Evolutionary conservation across 2,888 invertebrate species (phyloP), one percentile per base, ranked within the genome.

Genomic region (Noctua janthe): DNA sequence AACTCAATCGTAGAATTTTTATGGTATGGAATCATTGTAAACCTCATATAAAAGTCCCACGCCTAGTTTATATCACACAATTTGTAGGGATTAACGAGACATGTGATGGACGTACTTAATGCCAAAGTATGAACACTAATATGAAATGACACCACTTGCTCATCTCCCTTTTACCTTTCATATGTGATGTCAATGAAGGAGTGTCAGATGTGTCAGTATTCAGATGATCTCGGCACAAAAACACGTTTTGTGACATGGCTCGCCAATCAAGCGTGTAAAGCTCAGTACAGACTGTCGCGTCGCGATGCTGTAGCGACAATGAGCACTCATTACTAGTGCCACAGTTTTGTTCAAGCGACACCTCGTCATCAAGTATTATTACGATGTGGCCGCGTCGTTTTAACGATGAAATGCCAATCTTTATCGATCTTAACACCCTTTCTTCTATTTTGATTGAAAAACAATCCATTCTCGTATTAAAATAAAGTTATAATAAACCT

Each of bases 91-190:
- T 43, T 43, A 67, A 67, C 43, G n/a, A 67, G 67, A n/a, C 67
- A 23, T 83, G 51, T 78, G 43, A 83, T 62, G 49, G 73, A 82
- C 70, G 76, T 15, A 13, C 20, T 13, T 29, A 76, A 82, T 73
- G 66, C 35, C 4, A 66, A 70, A 81, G 62, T 43, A 54, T 56
- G 35, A 74, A 29, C 39, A 74, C 29, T 54, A n/a, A 71, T 62
- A 35, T 71, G 49, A 81, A 56, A 15, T 82, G 86, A 82, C 72
- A 75, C 49, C 17, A 51, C 7, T 56, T 62, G 43, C 54, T 56
- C 10, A 20, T 54, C 23, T 29, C 56, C 23, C 4, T 56, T 13
- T 23, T 56, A 59, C 35, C 0, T 23, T 20, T 56, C 20, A 62
- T 29, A 8, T 66, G 35, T 13, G 39, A 4, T 49, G 49, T 49